These are phyloP conservation scores for Alethe diademata DNA, from an alignment of 2,113 vertebrate genomes.

Conservation along the genomic window DNA sequence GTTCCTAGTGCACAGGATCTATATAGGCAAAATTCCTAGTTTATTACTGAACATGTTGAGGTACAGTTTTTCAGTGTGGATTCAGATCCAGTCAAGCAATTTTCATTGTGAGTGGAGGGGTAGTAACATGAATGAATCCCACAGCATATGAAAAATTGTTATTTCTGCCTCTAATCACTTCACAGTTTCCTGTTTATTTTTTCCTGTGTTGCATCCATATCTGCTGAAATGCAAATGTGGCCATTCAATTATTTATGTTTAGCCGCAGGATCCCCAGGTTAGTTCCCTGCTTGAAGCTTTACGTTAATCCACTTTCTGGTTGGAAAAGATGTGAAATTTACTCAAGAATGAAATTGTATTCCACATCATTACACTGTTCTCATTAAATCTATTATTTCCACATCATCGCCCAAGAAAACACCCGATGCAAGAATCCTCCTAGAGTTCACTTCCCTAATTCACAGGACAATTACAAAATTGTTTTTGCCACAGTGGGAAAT, in stretches of 20 bases:
- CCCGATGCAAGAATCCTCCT: slow-evolving; percentile 7
- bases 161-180: neutral
- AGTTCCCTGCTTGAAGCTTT: slow-evolving; percentile 21
- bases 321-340: slow-evolving; percentile 59
- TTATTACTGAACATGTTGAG: neutral
- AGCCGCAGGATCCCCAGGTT: slow-evolving; percentile 42
- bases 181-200: neutral
- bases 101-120: neutral
- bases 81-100: neutral
- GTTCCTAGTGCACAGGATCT: neutral
- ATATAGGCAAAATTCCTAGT: neutral
- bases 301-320: slow-evolving; percentile 45
- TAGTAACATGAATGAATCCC: neutral
- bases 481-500: slow-evolving; percentile 52
- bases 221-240: neutral
- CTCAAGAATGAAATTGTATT: slow-evolving; percentile 70
- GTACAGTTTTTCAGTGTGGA: neutral
- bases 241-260: slow-evolving; percentile 36
- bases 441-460: slow-evolving; percentile 59
- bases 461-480: slow-evolving; percentile 61
- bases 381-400: slow-evolving; percentile 72
- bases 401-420: slow-evolving; percentile 51
- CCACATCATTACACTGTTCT: slow-evolving; percentile 52
- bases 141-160: neutral
- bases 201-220: neutral